phyloP scores from a whole-genome alignment of 2,113 vertebrate species.

The Chinchilla lanigera region DNA sequence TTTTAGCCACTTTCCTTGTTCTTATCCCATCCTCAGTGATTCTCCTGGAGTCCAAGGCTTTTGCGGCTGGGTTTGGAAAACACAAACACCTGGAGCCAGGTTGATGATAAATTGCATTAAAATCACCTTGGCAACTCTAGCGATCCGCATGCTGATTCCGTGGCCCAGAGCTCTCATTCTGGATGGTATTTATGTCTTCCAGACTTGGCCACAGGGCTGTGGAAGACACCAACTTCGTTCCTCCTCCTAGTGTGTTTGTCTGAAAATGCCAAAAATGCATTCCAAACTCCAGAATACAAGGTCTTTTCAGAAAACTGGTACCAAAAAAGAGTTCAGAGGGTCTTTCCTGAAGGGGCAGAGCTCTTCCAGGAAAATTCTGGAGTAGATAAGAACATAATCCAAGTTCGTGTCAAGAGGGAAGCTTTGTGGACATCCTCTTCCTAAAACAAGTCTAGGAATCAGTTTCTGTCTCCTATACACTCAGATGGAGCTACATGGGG shows the following conservation, averaged over 20 bases:
- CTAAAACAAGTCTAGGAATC: neutral
- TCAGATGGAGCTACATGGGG: neutral
- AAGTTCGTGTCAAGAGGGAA: neutral
- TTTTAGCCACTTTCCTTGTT: neutral
- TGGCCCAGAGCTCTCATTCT: neutral
- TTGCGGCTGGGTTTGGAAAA: neutral
- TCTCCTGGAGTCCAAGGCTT: neutral
- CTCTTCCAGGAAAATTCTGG: neutral
- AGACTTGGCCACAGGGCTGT: neutral
- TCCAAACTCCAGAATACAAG: neutral
- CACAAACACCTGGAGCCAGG: slow-evolving; percentile 54
- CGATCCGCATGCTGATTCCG: neutral
- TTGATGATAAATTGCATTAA: slow-evolving; percentile 21
- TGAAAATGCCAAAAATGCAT: neutral
- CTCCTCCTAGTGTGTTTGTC: neutral
- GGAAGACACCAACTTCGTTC: neutral
- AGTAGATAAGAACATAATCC: neutral
- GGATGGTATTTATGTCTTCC: neutral
- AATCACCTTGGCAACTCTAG: slow-evolving; percentile 55
- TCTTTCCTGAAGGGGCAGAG: neutral
- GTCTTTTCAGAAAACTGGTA: slow-evolving; percentile 21
- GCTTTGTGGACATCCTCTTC: neutral
- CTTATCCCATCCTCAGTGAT: neutral
- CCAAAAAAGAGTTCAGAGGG: neutral
- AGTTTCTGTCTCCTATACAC: neutral